A percentile compares a stretch with the other conserved stretches of the same genome.
Evolutionary conservation across 2,888 invertebrate genomes (phyloP).

Genomic region (Mesochorus sp.): DNA sequence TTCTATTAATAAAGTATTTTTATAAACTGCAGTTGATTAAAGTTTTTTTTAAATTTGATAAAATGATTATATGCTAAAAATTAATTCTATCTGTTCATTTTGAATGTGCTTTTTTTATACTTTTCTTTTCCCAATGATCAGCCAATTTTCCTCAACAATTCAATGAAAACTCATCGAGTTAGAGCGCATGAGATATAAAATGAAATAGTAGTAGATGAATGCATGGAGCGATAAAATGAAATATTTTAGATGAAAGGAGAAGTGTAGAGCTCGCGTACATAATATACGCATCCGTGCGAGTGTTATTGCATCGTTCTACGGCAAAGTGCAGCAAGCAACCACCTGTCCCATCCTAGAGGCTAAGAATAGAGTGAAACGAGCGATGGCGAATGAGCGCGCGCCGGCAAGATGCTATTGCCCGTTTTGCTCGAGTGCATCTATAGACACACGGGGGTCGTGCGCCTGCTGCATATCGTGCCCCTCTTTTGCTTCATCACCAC

Average conservation of each 20-base stretch:
- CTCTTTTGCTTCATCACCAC: conserved; percentile 21
- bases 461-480: conserved; percentile 42
- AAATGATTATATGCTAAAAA: too few species aligned
- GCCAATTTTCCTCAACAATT: too few species aligned
- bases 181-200: conserved; percentile 41
- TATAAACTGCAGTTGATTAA: too few species aligned
- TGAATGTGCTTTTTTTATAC: too few species aligned
- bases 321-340: conserved; percentile 65
- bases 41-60: too few species aligned
- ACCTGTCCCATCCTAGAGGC: conserved; percentile 77
- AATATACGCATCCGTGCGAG: conserved; percentile 16
- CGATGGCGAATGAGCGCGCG: conserved; percentile 52
- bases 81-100: too few species aligned
- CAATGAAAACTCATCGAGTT: neutral
- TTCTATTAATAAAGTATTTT: too few species aligned
- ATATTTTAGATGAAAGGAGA: conserved; percentile 10
- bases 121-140: too few species aligned
- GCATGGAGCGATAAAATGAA: conserved; percentile 21
- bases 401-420: conserved; percentile 64
- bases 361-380: conserved; percentile 76
- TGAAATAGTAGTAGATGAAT: conserved; percentile 55
- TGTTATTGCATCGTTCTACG: neutral
- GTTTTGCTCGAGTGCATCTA: conserved; percentile 38
- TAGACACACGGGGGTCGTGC: conserved; percentile 43
- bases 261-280: conserved; percentile 14